Evolutionary conservation across 1,140 invertebrate species (phyloP).

Genomic region (Penaeus japonicus): DNA sequence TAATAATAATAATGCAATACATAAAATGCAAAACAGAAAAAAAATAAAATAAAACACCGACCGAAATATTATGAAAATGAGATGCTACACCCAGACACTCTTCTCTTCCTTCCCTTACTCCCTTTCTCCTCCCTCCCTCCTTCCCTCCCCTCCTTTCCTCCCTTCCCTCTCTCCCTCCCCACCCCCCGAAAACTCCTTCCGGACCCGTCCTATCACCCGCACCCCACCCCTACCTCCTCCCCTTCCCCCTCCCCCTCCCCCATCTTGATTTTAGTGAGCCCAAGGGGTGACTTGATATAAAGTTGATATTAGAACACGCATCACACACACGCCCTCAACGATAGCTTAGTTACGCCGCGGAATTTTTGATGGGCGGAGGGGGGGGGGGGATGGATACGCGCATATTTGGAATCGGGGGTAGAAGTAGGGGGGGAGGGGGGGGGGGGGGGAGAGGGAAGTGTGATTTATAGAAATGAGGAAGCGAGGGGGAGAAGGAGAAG

Average conservation of each 20-base stretch:
- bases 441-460: background rate
- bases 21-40: no score
- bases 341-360: slow-evolving; percentile 4
- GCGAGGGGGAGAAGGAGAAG: background rate
- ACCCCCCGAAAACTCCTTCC: background rate
- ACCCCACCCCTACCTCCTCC: background rate
- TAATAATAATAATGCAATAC: no score
- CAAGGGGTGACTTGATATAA: slow-evolving; percentile 26
- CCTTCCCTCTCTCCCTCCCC: background rate
- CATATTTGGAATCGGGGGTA: no score
- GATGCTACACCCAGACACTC: no score
- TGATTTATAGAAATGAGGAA: background rate
- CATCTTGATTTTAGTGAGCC: slow-evolving; percentile 23
- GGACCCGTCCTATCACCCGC: background rate
- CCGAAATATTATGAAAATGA: no score
- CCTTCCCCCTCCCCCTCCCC: background rate
- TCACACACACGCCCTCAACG: slow-evolving; percentile 25
- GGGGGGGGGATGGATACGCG: background rate
- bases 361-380: slow-evolving; percentile 22
- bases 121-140: background rate
- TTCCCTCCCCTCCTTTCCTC: background rate
- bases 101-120: background rate
- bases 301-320: slow-evolving; percentile 28
- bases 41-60: no score
- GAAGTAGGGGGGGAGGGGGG: no score